Evolutionary conservation across 92 coral and sea anemone species (phyloP), one percentile per base, ranked within the genome.

Genomic region (Palythoa grandiflora): DNA sequence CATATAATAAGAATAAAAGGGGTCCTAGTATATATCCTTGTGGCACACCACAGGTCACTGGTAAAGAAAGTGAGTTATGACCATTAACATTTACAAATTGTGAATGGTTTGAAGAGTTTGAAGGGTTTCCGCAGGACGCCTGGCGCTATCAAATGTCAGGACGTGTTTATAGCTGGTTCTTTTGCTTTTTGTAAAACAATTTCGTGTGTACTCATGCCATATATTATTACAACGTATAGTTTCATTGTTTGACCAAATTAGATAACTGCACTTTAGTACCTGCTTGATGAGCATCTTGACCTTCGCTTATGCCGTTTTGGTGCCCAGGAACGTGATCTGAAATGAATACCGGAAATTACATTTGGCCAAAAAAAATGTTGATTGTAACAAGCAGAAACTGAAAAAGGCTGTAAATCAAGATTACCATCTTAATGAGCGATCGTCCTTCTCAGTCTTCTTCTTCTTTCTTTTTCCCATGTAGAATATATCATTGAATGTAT

Each of bases 391-490:
- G 75, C 75, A 71, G 36, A 71, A 71, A 48, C 75, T 35, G 75
- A 71, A 71, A 71, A 71, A 71, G 76, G 76, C 76, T 71, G 14
- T 71, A 71, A 71, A 71, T 71, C 76, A 71, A 14, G 76, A 71
- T 71, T 71, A 71, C 51, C 76, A 52, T 71, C 76, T 71, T 71
- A 71, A 71, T 14, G 76, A 71, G 76, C 76, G 76, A 71, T 71
- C 76, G 76, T 38, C 76, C 76, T 71, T 65, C 71, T 65, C 71
- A 65, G 71, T 5, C 47, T 40, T 71, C 76, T 71, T 71, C 76
- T 38, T 71, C 76, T 71, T 71, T 71, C 76, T 71, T 71, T 71
- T 71, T 71, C 76, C 37, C 76, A 71, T 71, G 50, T 5, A 71
- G 51, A 71, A 71, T 71, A 71, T 71, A 35, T 71, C 71, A 35